Evolutionary conservation across 2,888 invertebrate genomes (phyloP).

Genomic region (Dastarcus helophoroides): DNA sequence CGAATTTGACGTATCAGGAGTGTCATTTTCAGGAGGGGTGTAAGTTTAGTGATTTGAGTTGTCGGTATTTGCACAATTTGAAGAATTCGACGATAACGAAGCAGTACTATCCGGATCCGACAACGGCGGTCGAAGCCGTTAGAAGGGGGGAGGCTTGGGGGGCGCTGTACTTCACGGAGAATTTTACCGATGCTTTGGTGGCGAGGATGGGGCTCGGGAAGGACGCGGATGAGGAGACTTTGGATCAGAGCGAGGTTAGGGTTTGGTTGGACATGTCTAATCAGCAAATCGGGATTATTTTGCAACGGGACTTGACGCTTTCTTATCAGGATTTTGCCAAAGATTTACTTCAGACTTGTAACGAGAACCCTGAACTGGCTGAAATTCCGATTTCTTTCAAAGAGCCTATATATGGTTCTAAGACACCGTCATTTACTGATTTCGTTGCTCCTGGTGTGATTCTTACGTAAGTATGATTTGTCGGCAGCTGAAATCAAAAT

Average conservation of each 20-base stretch:
- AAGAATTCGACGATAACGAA: constrained; percentile 61
- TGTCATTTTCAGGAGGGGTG: constrained; percentile 50
- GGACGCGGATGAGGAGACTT: constrained; percentile 75
- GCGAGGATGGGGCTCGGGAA: constrained; percentile 70
- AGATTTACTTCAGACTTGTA: constrained; percentile 58
- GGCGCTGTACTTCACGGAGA: constrained; percentile 75
- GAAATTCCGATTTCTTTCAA: constrained; percentile 83
- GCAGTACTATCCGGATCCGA: constrained; percentile 52
- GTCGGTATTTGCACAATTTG: constrained; percentile 62
- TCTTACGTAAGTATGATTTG: constrained; percentile 59
- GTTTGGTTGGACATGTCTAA: constrained; percentile 92
- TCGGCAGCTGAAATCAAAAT: background rate
- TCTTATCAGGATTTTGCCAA: constrained; percentile 78
- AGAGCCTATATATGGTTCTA: constrained; percentile 78
- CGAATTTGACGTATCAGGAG: constrained; percentile 22
- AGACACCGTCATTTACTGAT: constrained; percentile 86
- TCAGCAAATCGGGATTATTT: constrained; percentile 86
- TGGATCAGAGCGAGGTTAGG: constrained; percentile 75
- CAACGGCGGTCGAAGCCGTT: constrained; percentile 61
- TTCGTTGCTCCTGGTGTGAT: constrained; percentile 95
- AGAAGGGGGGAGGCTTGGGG: constrained; percentile 76
- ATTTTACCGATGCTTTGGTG: constrained; percentile 77
- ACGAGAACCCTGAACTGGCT: constrained; percentile 74
- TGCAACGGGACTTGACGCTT: constrained; percentile 74
- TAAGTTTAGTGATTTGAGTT: constrained; percentile 53